Conservation (phyloP, 2,113 vertebrate genomes). For the Archocentrus centrarchus region DNA sequence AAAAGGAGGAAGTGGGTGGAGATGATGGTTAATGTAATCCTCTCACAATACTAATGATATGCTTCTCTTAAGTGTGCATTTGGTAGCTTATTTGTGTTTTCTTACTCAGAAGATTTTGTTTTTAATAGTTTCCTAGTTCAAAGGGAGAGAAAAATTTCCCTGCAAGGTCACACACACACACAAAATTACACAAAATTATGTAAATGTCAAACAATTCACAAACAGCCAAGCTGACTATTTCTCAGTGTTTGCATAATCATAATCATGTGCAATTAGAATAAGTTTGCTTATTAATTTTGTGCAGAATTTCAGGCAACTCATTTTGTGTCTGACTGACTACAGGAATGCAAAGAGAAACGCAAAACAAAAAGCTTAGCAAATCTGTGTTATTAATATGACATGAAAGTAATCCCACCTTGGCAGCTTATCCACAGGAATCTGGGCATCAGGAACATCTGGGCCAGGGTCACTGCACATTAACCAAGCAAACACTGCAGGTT, state of each 20-base stretch:
- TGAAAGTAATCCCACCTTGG: constrained; percentile 85
- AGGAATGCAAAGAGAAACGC: not conserved
- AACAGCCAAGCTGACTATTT: not conserved
- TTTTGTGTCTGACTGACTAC: not conserved
- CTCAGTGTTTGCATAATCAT: not conserved
- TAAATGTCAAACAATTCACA: not conserved
- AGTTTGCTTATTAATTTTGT: not conserved
- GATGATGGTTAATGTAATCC: not conserved
- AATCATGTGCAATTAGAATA: not conserved
- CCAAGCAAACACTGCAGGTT: constrained; percentile 27
- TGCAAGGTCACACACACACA: not conserved
- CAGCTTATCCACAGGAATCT: constrained; percentile 89
- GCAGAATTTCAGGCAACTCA: not conserved
- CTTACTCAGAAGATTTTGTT: not conserved
- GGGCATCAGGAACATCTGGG: constrained; percentile 82
- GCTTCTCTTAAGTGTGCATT: not conserved
- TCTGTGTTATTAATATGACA: constrained; percentile 17
- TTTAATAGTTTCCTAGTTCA: not conserved
- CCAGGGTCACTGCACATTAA: constrained; percentile 84
- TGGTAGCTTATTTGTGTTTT: not conserved
- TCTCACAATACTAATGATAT: not conserved
- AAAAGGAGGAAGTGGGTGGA: not conserved
- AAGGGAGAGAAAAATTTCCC: not conserved
- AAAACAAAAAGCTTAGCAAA: constrained; percentile 9
- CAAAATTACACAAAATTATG: not conserved